Evolutionary conservation across 2,113 vertebrate species (phyloP), one percentile per base, ranked within the genome.

Genomic region (Stercorarius parasiticus): DNA sequence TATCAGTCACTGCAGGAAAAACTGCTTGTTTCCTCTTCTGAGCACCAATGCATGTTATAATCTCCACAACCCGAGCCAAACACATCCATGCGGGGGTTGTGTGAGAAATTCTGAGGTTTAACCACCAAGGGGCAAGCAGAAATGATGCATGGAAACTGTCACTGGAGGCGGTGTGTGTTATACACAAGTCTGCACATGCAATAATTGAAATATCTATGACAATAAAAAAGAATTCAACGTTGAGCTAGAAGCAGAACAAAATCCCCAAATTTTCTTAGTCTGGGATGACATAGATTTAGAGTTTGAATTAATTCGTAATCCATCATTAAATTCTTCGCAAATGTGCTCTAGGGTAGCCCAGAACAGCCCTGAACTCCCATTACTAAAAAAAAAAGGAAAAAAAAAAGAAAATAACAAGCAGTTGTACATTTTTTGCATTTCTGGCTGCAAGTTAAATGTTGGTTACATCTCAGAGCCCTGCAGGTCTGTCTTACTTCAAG

Each of bases 81-180:
- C n/a, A 79, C 65, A 76, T 69, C 49, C 8, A 17, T 50, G 43
- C 52, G 65, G 19, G 72, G 93, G 67, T 47, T 50, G 15, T 61
- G n/a, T 90, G 76, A 96, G 87, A 90, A 71, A 94, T 76, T 86
- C 47, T 77, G 83, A 77, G 62, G 43, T 91, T 43, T 67, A 79
- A 96, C 36, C 34, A 82, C 43, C 5, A 50, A 79, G 13, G 14
- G n/a, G 59, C 61, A 61, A 80, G 77, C 36, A 97, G 64, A 50
- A 90, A n/a, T 52, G n/a, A 15, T 86, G 32, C 59, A 53, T 77
- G 25, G 18, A 96, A 92, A 73, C 67, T 87, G 53, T 76, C 90
- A 73, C 36, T 93, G 89, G 56, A 96, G 38, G 59, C 1, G 1
- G 6, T 36, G 18, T 66, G 40, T 87, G 32, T 79, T 76, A 22